Conservation (phyloP, 2,888 invertebrate genomes). For the Stenichneumon culpator region DNA sequence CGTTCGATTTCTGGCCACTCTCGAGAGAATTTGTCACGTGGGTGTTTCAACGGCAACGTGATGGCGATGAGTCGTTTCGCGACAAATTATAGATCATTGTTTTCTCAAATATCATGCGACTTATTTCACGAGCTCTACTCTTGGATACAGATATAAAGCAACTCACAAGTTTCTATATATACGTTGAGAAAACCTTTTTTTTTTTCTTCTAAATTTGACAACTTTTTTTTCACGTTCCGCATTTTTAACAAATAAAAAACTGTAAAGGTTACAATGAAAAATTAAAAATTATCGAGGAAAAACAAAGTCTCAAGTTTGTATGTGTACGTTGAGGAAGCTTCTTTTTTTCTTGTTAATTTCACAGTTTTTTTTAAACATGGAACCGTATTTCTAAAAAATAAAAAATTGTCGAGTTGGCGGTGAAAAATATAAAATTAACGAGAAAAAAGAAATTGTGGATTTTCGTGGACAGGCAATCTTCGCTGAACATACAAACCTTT, state of each 20-base stretch:
- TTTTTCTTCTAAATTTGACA: too few species aligned
- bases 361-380: too few species aligned
- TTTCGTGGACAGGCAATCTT: neutral
- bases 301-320: neutral
- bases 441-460: neutral
- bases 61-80: constrained; percentile 31
- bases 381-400: neutral
- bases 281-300: neutral
- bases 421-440: neutral
- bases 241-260: neutral
- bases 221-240: too few species aligned
- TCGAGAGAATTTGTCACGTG: constrained; percentile 56
- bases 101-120: neutral
- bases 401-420: neutral
- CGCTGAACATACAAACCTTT: neutral
- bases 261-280: neutral
- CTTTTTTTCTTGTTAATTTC: too few species aligned
- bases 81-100: constrained; percentile 14
- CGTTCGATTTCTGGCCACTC: constrained; percentile 15
- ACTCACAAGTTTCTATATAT: neutral
- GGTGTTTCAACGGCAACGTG: constrained; percentile 14
- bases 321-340: too few species aligned
- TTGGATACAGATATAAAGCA: neutral
- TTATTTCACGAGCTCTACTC: neutral
- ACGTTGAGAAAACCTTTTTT: too few species aligned